A percentile compares a stretch with the other conserved stretches of the same genome.
These are phyloP conservation scores for Mugil cephalus DNA, from an alignment of 2,113 vertebrate genomes.

Conservation along the genomic window DNA sequence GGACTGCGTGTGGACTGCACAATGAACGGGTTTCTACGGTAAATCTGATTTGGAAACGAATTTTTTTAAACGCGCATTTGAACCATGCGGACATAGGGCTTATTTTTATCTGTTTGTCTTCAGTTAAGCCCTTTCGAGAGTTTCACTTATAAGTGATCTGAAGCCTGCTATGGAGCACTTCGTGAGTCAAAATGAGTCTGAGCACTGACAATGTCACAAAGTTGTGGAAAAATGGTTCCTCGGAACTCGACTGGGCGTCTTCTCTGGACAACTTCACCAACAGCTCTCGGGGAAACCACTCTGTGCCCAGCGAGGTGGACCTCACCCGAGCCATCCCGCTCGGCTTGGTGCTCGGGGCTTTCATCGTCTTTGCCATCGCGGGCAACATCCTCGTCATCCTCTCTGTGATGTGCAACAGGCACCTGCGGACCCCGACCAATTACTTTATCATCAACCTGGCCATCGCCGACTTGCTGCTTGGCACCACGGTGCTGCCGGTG, in stretches of 20 bases:
- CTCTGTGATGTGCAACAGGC: conserved; percentile 95
- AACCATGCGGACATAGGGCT: conserved; percentile 19
- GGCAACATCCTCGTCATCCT: conserved; percentile 97
- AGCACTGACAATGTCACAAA: conserved; percentile 82
- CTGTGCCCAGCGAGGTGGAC: conserved; percentile 81
- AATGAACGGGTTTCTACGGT: not conserved
- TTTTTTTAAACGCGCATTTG: not conserved
- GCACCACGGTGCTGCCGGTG: conserved; percentile 94
- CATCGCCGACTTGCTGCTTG: conserved; percentile 94
- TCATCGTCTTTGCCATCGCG: conserved; percentile 94
- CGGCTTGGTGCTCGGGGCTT: conserved; percentile 92
- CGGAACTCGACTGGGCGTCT: conserved; percentile 71
- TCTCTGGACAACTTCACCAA: conserved; percentile 81
- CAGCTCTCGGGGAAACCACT: conserved; percentile 83
- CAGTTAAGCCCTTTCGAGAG: conserved; percentile 39
- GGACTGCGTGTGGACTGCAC: conserved; percentile 30
- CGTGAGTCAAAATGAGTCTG: conserved; percentile 82
- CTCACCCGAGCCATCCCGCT: conserved; percentile 89
- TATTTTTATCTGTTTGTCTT: conserved; percentile 8
- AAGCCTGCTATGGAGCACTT: conserved; percentile 83
- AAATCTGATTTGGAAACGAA: conserved; percentile 18
- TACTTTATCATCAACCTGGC: conserved; percentile 98
- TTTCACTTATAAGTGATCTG: conserved; percentile 54
- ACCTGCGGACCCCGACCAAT: conserved; percentile 96
- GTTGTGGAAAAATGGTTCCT: conserved; percentile 81